Conservation (phyloP, 1,140 invertebrate genomes). For the Andricus grossulariae region DNA sequence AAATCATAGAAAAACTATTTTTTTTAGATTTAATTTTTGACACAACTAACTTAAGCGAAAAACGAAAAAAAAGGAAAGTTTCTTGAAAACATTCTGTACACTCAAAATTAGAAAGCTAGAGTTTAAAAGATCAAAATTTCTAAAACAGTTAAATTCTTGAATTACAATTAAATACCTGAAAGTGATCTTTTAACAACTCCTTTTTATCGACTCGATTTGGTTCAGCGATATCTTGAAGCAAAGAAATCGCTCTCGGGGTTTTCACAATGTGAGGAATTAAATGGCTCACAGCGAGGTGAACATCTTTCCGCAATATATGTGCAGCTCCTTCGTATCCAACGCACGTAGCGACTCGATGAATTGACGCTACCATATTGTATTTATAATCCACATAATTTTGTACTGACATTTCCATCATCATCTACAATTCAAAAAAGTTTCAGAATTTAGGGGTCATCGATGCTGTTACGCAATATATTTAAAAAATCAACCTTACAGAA, state of each 20-base stretch:
- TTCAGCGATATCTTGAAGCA: conserved; percentile 43
- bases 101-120: neutral
- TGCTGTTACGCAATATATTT: too few species aligned
- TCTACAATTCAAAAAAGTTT: conserved; percentile 52
- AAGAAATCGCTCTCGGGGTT: conserved; percentile 77
- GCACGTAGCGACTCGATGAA: conserved; percentile 76
- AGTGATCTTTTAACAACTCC: conserved; percentile 57
- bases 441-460: neutral
- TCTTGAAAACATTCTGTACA: neutral
- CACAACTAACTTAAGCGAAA: too few species aligned
- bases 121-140: neutral
- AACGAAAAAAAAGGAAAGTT: too few species aligned
- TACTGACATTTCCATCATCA: conserved; percentile 78
- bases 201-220: neutral
- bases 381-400: conserved; percentile 76
- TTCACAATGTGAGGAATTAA: conserved; percentile 77
- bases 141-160: neutral
- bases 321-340: conserved; percentile 79
- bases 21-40: too few species aligned
- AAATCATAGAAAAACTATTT: too few species aligned
- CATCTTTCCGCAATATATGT: conserved; percentile 79
- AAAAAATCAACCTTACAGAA: too few species aligned
- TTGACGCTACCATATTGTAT: conserved; percentile 72
- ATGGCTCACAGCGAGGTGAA: conserved; percentile 78
- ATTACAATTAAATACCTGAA: conserved; percentile 48